These are phyloP conservation scores for Hirtodrosophila trivittata DNA, from an alignment of 2,888 invertebrate genomes.

Conservation along the genomic window DNA sequence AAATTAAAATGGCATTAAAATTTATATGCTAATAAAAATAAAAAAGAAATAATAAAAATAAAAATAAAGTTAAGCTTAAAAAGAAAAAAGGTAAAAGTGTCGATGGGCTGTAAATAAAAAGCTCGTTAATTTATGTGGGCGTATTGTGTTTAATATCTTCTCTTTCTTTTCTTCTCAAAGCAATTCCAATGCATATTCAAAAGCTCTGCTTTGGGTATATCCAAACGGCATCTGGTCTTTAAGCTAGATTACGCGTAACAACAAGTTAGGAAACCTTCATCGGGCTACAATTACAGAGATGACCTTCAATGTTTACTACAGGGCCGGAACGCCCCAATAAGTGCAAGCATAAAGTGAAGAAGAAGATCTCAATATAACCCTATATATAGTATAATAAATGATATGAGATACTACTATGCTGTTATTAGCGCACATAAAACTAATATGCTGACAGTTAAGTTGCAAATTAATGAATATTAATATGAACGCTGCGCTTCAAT, in stretches of 20 bases:
- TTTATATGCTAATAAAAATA: slow-evolving; percentile 57
- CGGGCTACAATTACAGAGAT: slow-evolving; percentile 31
- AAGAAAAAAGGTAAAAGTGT: slow-evolving; percentile 46
- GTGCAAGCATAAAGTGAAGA: slow-evolving; percentile 25
- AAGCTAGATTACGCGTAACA: too few species aligned
- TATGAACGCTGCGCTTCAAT: slow-evolving; percentile 30
- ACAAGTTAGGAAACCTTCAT: slow-evolving; percentile 6
- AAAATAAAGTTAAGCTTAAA: slow-evolving; percentile 11
- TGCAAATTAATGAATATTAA: slow-evolving; percentile 44
- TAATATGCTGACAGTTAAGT: slow-evolving; percentile 61
- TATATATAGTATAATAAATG: slow-evolving; percentile 17
- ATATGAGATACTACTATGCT: slow-evolving; percentile 45
- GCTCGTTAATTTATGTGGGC: slow-evolving; percentile 65
- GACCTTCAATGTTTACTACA: slow-evolving; percentile 37
- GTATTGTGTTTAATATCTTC: slow-evolving; percentile 9
- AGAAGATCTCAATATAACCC: too few species aligned
- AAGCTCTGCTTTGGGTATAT: too few species aligned
- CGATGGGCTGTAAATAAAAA: slow-evolving; percentile 60
- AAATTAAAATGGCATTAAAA: slow-evolving; percentile 66
- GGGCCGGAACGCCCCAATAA: slow-evolving; percentile 42
- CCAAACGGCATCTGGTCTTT: too few species aligned
- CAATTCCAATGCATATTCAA: slow-evolving; percentile 19
- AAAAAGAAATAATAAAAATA: slow-evolving; percentile 13
- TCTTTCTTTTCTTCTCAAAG: background rate
- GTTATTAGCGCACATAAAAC: slow-evolving; percentile 50